Evolutionary conservation across 2,113 vertebrate genomes (phyloP).

Genomic region (Cololabis saira): DNA sequence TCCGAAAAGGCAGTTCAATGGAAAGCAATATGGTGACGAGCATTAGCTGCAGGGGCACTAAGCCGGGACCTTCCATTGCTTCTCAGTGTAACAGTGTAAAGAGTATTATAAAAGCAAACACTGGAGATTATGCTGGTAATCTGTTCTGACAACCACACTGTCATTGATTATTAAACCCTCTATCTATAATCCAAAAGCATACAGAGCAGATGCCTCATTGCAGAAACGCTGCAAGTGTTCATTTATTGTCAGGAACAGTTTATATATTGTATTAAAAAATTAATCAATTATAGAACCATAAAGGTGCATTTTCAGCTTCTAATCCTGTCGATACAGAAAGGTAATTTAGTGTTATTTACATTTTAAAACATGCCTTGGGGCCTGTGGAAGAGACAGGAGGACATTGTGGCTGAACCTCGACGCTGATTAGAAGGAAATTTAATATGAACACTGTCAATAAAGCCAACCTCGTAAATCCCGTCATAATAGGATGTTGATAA

Average conservation of each 20-base stretch:
- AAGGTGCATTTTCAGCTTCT: no score
- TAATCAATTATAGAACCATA: no score
- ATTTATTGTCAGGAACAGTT: not conserved
- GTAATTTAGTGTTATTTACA: no score
- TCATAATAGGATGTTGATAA: not conserved
- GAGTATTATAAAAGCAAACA: conserved; percentile 53
- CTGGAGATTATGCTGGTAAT: conserved; percentile 68
- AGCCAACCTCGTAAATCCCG: not conserved
- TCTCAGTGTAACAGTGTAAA: conserved; percentile 52
- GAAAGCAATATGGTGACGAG: conserved; percentile 51
- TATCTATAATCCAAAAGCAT: conserved; percentile 63
- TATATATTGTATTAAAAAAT: not conserved
- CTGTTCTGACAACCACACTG: conserved; percentile 58
- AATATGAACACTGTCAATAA: conserved; percentile 11
- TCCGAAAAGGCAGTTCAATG: not conserved
- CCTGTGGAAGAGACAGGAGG: not conserved
- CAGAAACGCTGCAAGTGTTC: not conserved
- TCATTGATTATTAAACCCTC: conserved; percentile 72
- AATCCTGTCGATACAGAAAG: no score
- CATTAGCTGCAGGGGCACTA: conserved; percentile 19
- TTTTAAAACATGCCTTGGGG: not conserved
- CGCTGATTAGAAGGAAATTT: conserved; percentile 24
- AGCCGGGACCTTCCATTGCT: conserved; percentile 41
- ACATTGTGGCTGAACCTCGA: not conserved
- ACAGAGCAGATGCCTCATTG: conserved; percentile 1